These are phyloP conservation scores for Icerya purchasi DNA, from an alignment of 2,888 invertebrate species.

Conservation along the genomic window DNA sequence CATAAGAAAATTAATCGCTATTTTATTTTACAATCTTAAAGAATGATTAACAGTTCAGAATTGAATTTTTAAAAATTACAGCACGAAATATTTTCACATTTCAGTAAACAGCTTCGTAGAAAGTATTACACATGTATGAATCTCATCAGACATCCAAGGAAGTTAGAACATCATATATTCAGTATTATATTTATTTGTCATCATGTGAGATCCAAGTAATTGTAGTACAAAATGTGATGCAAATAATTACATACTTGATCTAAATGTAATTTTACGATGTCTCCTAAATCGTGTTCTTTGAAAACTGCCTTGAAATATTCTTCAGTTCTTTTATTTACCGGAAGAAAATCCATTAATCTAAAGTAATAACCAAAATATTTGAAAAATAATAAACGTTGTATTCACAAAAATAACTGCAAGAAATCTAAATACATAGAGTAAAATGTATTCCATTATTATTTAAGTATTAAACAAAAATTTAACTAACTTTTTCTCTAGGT, in stretches of 20 bases:
- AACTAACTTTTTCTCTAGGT: constrained; percentile 37
- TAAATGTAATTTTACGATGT: constrained; percentile 39
- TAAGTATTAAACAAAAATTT: background rate
- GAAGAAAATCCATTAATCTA: constrained; percentile 81
- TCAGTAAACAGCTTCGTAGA: too few relatives aligned
- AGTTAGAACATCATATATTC: constrained; percentile 9
- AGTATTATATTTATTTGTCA: constrained; percentile 5
- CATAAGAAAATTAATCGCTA: too few relatives aligned
- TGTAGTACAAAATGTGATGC: background rate
- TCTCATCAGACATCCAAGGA: constrained; percentile 16
- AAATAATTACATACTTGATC: constrained; percentile 26
- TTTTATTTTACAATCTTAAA: too few relatives aligned
- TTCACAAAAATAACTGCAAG: background rate
- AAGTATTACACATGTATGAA: background rate
- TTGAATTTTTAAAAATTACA: too few relatives aligned
- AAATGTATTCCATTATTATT: background rate
- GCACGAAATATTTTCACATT: too few relatives aligned
- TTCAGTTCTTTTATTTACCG: constrained; percentile 78
- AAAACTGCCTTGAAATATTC: constrained; percentile 64
- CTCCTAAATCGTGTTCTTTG: constrained; percentile 54
- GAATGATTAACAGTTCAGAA: too few relatives aligned
- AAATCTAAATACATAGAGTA: background rate
- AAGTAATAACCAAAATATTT: constrained; percentile 10
- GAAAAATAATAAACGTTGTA: background rate
- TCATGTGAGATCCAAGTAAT: constrained; percentile 7